Base-by-base conservation (phyloP, 2,797 vertebrate genomes). In the Hirundo rustica region DNA sequence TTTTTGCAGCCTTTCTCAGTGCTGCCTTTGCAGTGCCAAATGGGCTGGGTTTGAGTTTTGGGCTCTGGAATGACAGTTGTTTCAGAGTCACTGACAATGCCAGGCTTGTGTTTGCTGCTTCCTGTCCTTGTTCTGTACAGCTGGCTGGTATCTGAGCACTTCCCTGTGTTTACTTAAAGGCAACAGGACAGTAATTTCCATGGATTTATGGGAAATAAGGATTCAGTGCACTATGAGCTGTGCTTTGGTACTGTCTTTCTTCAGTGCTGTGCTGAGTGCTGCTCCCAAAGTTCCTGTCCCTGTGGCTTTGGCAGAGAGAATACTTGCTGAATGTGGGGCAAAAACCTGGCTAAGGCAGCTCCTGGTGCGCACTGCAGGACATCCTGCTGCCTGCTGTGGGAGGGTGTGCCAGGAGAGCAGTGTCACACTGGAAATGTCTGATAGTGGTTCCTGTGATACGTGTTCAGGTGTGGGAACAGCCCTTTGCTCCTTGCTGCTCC, bases 1-100 rank as follows among this genome's bases (percentile, higher is more conserved):
- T 22, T 13, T 2, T 38, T 38, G 38, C 38, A 38, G 84, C 29
- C 62, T 23, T 13, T 2, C 21, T 57, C 55, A 17, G 10, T 36
- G 55, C 55, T 92, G 89, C 27, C 51, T 21, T 11, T 2, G 32
- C 50, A 15, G 57, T 16, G 22, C 38, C 77, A 44, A 38, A 2
- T 20, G 32, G 62, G 44, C 54, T 66, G 3, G 7, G 23, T 26
- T 47, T 22, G 5, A 8, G 3, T 17, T 27, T 34, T 1, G 4
- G 26, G 71, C 20, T 45, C 27, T 23, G 17, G n/a, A 60, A 32
- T 0, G 0, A 7, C 8, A 16, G 21, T 29, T 1, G 9, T 45
- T 53, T 8, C 44, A 40, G 77, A n/a, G 26, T 72, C 60, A 8
- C 45, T 57, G 26, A 4, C 11, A 21, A 1, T 12, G 36, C 26